Evolutionary conservation across 2,113 vertebrate genomes (phyloP).

Genomic region (Protobothrops mucrosquamatus): DNA sequence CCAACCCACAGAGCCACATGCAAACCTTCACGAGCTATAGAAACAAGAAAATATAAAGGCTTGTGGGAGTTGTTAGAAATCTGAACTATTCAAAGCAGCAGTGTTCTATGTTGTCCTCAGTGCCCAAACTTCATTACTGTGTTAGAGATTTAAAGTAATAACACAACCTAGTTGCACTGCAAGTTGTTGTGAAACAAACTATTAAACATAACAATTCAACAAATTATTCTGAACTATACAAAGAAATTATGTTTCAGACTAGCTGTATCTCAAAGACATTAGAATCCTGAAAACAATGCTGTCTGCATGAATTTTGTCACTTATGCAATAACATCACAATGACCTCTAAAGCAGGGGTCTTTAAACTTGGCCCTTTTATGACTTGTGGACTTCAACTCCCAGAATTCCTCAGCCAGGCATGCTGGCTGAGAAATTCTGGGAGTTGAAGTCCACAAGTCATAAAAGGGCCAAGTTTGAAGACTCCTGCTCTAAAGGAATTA

Average conservation of each 20-base stretch:
- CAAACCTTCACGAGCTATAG: constrained; percentile 80
- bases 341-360: too few species aligned
- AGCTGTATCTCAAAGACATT: neutral
- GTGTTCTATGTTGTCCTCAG: neutral
- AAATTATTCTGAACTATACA: neutral
- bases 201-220: neutral
- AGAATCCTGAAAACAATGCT: neutral
- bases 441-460: too few species aligned
- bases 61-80: neutral
- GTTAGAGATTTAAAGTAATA: neutral
- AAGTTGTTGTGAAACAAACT: neutral
- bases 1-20: constrained; percentile 68
- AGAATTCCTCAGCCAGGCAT: too few species aligned
- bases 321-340: too few species aligned
- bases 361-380: too few species aligned
- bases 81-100: neutral
- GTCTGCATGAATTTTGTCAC: too few species aligned
- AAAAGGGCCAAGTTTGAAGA: too few species aligned
- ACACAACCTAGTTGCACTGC: neutral
- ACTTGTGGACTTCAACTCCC: too few species aligned
- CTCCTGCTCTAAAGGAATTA: neutral
- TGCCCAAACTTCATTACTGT: constrained; percentile 1
- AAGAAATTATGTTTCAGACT: neutral
- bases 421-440: too few species aligned
- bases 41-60: neutral